Conservation (phyloP, 1,140 invertebrate species). For the Meloidogyne floridensis region DNA sequence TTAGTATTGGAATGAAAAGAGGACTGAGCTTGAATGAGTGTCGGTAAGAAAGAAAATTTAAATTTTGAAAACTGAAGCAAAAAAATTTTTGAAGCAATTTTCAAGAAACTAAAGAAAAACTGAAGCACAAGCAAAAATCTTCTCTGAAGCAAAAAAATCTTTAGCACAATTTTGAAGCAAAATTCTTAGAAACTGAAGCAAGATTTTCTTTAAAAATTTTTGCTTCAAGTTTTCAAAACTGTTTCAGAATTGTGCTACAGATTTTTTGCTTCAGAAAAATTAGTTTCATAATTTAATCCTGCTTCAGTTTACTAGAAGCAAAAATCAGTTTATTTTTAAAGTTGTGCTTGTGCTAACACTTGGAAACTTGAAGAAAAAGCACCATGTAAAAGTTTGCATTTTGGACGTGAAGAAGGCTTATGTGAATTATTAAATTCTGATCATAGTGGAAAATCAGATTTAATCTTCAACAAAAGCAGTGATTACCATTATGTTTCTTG, state of each 20-base stretch:
- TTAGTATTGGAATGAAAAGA: conserved; percentile 3
- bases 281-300: too few relatives aligned
- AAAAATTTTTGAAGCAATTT: too few relatives aligned
- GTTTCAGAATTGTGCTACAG: too few relatives aligned
- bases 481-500: conserved; percentile 63
- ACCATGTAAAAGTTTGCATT: conserved; percentile 54
- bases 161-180: background rate
- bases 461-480: conserved; percentile 49
- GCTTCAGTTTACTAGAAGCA: too few relatives aligned
- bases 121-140: too few relatives aligned
- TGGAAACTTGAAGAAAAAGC: conserved; percentile 10
- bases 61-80: background rate
- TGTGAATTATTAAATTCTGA: conserved; percentile 58
- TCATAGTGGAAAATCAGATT: conserved; percentile 60
- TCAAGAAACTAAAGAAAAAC: too few relatives aligned
- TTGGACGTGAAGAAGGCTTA: conserved; percentile 31
- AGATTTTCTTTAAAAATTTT: too few relatives aligned
- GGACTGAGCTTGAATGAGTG: conserved; percentile 23
- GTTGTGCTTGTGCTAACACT: conserved; percentile 27
- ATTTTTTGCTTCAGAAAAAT: too few relatives aligned
- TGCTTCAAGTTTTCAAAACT: too few relatives aligned
- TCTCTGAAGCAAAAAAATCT: too few relatives aligned
- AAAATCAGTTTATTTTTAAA: background rate
- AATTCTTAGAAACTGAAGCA: background rate
- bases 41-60: background rate